These are phyloP conservation scores for Leptopilina myrica DNA, from an alignment of 2,888 invertebrate species.

Conservation along the genomic window DNA sequence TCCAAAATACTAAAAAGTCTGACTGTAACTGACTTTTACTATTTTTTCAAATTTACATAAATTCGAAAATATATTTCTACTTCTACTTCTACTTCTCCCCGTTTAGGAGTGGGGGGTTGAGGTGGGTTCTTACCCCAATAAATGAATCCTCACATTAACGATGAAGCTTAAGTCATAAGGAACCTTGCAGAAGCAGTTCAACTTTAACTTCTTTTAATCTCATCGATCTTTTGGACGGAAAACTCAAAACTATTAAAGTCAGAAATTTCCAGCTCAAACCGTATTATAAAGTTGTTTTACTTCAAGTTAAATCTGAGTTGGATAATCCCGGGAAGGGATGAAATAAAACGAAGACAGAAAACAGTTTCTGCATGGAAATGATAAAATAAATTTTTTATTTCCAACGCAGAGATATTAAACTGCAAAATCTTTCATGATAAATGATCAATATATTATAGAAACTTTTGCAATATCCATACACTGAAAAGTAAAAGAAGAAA, in stretches of 20 bases:
- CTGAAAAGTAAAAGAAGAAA: no score
- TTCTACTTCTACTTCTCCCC: no score
- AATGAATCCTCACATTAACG: neutral
- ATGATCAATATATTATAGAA: neutral
- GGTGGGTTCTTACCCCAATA: neutral
- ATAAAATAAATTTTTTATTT: conserved; percentile 10
- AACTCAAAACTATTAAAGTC: conserved; percentile 24
- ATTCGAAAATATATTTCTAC: no score
- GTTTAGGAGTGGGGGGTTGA: no score
- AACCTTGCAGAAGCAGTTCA: conserved; percentile 4
- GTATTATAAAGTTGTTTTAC: conserved; percentile 20
- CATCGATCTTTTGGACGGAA: neutral
- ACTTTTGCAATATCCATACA: neutral
- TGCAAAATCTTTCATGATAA: neutral
- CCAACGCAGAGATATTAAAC: neutral
- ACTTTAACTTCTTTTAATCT: conserved; percentile 26
- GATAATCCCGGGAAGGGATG: neutral
- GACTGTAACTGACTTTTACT: no score
- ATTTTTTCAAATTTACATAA: no score
- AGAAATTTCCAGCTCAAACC: conserved; percentile 23
- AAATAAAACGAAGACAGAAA: neutral
- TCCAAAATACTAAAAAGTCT: no score
- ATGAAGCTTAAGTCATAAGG: neutral
- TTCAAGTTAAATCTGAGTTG: neutral
- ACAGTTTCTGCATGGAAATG: neutral